A percentile compares a stretch with the other conserved stretches of the same genome.
Conservation (phyloP, 2,113 vertebrate species). For the Chaenocephalus aceratus region DNA sequence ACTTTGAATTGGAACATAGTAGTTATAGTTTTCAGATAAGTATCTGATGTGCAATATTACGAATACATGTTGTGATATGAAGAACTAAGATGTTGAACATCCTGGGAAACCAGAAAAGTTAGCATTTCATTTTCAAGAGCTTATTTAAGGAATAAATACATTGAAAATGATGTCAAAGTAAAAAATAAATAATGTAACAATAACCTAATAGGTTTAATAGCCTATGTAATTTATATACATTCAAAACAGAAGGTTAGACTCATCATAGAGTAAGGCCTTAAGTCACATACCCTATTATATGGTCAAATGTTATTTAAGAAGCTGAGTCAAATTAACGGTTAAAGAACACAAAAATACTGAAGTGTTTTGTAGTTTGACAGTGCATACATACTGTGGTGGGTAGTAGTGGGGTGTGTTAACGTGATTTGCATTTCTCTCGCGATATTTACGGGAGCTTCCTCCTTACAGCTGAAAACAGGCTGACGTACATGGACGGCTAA, state of each 20-base stretch:
- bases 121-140: not conserved
- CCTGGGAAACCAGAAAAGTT: not conserved
- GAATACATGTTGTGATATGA: not conserved
- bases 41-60: not conserved
- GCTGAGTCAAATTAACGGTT: not conserved
- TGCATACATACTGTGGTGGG: not conserved
- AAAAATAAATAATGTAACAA: not conserved
- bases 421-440: conserved; percentile 61
- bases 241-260: not conserved
- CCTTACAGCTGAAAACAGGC: conserved; percentile 81
- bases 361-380: too few species aligned
- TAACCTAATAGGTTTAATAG: not conserved
- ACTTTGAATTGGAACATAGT: not conserved
- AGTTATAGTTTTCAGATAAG: not conserved
- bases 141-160: not conserved
- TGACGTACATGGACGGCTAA: conserved; percentile 89
- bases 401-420: not conserved
- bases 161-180: not conserved
- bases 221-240: too few species aligned
- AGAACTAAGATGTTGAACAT: not conserved
- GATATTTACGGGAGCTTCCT: conserved; percentile 23
- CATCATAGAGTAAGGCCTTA: not conserved
- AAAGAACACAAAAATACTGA: not conserved
- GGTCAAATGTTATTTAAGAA: not conserved
- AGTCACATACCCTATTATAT: not conserved